Percentiles rank a stretch among this genome's conserved stretches.
Evolutionary conservation across 2,113 vertebrate species (phyloP).

Genomic region (Ophthalmolycus amberensis): DNA sequence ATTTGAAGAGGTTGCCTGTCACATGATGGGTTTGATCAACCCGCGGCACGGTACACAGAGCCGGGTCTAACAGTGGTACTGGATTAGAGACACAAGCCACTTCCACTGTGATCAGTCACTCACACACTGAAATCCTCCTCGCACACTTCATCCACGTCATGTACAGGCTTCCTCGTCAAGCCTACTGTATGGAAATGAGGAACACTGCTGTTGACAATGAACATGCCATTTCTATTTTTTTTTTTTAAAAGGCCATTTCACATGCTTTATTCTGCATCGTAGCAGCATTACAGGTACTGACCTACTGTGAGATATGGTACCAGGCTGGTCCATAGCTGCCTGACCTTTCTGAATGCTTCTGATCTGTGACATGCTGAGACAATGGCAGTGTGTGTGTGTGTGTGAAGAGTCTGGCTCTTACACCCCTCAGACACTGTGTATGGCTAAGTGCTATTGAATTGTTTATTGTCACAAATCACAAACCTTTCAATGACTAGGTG

Average conservation of each 20-base stretch:
- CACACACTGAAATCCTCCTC: slow-evolving; percentile 76
- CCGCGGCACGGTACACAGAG: slow-evolving; percentile 71
- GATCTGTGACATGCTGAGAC: slow-evolving; percentile 66
- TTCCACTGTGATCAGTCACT: slow-evolving; percentile 80
- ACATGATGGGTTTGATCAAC: slow-evolving; percentile 81
- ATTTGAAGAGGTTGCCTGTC: slow-evolving; percentile 79
- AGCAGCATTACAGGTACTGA: not conserved
- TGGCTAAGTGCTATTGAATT: slow-evolving; percentile 78
- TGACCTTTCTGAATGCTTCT: slow-evolving; percentile 38
- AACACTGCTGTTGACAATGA: slow-evolving; percentile 55
- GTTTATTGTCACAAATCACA: slow-evolving; percentile 77
- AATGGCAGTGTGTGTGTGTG: slow-evolving; percentile 42
- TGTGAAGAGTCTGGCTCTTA: slow-evolving; percentile 49
- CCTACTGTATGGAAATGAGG: slow-evolving; percentile 79
- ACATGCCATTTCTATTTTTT: not conserved
- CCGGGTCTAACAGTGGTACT: slow-evolving; percentile 79
- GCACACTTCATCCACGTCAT: slow-evolving; percentile 61
- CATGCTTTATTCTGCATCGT: slow-evolving; percentile 3
- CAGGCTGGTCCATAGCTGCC: not conserved
- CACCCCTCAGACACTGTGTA: slow-evolving; percentile 55
- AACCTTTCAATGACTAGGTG: slow-evolving; percentile 75
- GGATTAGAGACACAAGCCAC: slow-evolving; percentile 82
- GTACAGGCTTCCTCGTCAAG: slow-evolving; percentile 52
- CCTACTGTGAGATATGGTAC: not conserved
- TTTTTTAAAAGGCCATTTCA: not conserved